Conservation (phyloP, 2,888 invertebrate species). For the Chrysolina haemoptera region DNA sequence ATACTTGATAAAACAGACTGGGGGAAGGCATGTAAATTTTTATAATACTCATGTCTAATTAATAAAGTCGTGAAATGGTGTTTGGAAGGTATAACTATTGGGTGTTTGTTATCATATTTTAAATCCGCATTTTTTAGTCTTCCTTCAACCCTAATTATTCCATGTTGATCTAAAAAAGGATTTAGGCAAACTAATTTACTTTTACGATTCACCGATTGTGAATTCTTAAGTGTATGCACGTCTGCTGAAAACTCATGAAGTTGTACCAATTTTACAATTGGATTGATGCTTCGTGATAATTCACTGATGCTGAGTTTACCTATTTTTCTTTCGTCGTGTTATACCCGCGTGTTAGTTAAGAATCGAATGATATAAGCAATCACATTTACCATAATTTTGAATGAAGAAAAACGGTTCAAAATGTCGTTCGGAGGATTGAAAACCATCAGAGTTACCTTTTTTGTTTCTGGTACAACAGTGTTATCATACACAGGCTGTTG, state of each 20-base stretch:
- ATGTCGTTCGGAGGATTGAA: too few relatives aligned
- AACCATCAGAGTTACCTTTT: not conserved
- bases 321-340: not conserved
- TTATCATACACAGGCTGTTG: not conserved
- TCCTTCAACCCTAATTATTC: conserved; percentile 21
- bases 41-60: conserved; percentile 9
- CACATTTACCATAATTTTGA: too few relatives aligned
- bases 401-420: too few relatives aligned
- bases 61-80: conserved; percentile 1
- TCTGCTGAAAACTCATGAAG: conserved; percentile 18
- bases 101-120: conserved; percentile 3
- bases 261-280: conserved; percentile 7
- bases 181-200: conserved; percentile 5
- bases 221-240: conserved; percentile 27
- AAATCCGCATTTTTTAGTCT: conserved; percentile 13
- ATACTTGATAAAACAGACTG: conserved; percentile 9
- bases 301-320: not conserved
- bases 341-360: not conserved
- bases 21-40: conserved; percentile 9
- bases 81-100: conserved; percentile 9
- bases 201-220: not conserved
- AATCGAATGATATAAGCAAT: too few relatives aligned
- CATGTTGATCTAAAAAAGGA: conserved; percentile 23
- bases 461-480: not conserved
- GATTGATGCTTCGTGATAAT: not conserved